Evolutionary conservation across 1,140 invertebrate genomes (phyloP).

Genomic region (Portunus trituberculatus): DNA sequence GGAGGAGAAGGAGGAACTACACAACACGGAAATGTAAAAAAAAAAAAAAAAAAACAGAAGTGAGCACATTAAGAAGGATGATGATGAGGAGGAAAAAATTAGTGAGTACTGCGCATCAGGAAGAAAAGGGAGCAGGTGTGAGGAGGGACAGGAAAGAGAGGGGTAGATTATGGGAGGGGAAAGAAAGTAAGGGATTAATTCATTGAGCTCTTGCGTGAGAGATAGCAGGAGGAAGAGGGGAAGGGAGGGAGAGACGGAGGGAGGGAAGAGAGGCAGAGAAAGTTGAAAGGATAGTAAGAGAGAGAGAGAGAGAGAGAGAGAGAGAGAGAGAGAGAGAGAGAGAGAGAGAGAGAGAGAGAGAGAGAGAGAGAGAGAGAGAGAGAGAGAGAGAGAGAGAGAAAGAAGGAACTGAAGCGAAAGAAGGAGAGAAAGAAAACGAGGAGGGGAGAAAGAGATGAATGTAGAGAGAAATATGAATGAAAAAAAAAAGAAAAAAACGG

Average conservation of each 20-base stretch:
- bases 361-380: too few species aligned
- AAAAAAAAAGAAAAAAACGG: neutral
- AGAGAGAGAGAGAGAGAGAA: neutral
- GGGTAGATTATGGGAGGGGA: neutral
- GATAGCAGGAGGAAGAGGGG: neutral
- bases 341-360: neutral
- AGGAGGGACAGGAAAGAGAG: too few species aligned
- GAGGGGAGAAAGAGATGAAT: neutral
- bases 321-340: conserved; percentile 16
- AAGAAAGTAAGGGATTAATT: neutral
- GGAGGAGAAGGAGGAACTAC: too few species aligned
- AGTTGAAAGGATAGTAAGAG: neutral
- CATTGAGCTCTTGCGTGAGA: neutral
- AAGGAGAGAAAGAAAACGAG: neutral
- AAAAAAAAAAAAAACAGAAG: too few species aligned
- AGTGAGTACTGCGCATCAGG: too few species aligned
- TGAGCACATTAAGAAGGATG: too few species aligned
- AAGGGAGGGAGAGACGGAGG: neutral
- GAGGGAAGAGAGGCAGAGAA: neutral
- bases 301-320: conserved; percentile 9
- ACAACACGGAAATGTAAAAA: too few species aligned
- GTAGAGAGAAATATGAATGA: neutral
- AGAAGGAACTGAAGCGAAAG: neutral
- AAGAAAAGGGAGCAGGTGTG: too few species aligned
- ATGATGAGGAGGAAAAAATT: too few species aligned